Evolutionary conservation across 2,888 invertebrate species (phyloP), one percentile per base, ranked within the genome.

Genomic region (Plebejus anna): DNA sequence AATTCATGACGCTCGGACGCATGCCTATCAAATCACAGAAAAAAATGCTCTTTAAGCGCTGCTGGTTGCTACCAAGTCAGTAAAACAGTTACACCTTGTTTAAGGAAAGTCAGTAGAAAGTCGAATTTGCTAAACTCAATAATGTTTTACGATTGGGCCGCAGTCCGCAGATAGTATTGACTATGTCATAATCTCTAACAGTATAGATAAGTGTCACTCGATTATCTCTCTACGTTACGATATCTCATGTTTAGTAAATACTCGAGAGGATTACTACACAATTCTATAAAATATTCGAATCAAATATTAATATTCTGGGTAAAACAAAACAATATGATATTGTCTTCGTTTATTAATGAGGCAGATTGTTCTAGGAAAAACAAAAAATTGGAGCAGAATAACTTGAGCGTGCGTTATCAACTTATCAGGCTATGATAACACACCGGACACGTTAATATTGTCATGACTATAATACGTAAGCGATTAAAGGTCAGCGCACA

Each of bases 401-500:
- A 72, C 32, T 72, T 72, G 72, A 51, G 72, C 71, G 22, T 22
- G 51, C 51, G 72, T 72, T 72, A 72, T 72, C 72, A 32, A 28
- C 51, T 72, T 72, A 72, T 72, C 72, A 32, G 47, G 4, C 47
- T 22, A 16, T 51, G 72, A 72, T 72, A 72, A 51, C 47, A 51
- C 47, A 28, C 72, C 51, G 72, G 51, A 51, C 72, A 72, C 51
- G 47, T 47, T 72, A 72, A 72, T 47, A 72, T 72, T 72, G 72
- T 47, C 51, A 51, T 72, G 72, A 72, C 51, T 72, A 28, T 42
- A 55, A 55, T 55, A 16, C 55, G 55, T 16, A 55, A 55, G 16
- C 5, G 47, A 22, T 32, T 32, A 32, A 32, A 32, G 32, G 32
- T 32, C 32, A 32, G 0, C 32, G 32, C 32, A 32, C 32, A 32